phyloP scores from a whole-genome alignment of 2,797 vertebrate species.

The Acrocephalus scirpaceus region DNA sequence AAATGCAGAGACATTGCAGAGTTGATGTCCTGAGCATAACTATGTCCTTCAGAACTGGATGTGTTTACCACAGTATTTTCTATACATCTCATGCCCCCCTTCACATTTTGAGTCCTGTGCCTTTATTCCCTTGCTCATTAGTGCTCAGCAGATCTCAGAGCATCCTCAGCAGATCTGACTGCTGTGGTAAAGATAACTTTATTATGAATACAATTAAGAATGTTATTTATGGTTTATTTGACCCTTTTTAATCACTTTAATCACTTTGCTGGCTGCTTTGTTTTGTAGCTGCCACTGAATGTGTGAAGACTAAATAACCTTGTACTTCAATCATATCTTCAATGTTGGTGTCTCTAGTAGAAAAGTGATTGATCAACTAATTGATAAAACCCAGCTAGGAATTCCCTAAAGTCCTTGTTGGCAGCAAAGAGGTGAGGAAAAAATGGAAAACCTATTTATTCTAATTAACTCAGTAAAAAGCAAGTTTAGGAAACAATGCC shows the following conservation, averaged over 20 bases:
- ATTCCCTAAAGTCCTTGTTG: not conserved
- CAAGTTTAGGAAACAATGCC: not conserved
- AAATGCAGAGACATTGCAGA: not conserved
- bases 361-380: conserved; percentile 25
- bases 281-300: not conserved
- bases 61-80: not conserved
- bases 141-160: not conserved
- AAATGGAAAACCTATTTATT: conserved; percentile 13
- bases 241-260: conserved; percentile 20
- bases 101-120: not conserved
- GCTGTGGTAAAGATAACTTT: not conserved
- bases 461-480: not conserved
- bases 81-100: not conserved
- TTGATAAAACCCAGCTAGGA: not conserved
- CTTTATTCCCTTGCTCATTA: not conserved
- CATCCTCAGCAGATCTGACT: not conserved
- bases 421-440: not conserved
- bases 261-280: not conserved
- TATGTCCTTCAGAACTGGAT: not conserved
- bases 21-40: not conserved
- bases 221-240: conserved; percentile 30
- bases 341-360: not conserved
- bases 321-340: not conserved
- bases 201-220: not conserved
- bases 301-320: not conserved